phyloP scores from a whole-genome alignment of 2,113 vertebrate genomes.

The Ctenodactylus gundi region DNA sequence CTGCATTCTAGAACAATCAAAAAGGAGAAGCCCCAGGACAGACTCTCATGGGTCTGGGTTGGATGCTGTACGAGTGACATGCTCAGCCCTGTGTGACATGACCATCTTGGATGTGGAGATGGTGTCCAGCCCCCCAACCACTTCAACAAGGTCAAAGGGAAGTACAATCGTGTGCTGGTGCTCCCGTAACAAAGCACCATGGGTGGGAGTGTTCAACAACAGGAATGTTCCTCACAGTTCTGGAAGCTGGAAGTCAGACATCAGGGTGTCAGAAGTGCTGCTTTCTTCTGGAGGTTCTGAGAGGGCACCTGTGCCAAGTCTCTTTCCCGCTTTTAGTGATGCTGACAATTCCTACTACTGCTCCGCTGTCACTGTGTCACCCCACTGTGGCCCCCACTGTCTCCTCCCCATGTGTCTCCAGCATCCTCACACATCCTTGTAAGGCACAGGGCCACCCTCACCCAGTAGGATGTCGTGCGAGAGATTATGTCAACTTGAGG shows the following conservation, averaged over 20 bases:
- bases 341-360: not conserved
- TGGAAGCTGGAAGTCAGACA: not conserved
- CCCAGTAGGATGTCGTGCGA: not conserved
- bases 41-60: not conserved
- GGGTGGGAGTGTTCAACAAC: not conserved
- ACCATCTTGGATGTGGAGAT: not conserved
- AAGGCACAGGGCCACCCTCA: not conserved
- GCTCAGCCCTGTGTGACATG: accelerated
- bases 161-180: not conserved
- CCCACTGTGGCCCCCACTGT: not conserved
- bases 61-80: no score
- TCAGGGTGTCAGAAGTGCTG: not conserved
- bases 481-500: no score
- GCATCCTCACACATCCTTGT: not conserved
- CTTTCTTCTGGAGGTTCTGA: not conserved
- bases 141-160: not conserved
- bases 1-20: not conserved
- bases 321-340: not conserved
- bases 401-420: not conserved
- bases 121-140: accelerated
- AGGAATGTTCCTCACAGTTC: not conserved
- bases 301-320: not conserved
- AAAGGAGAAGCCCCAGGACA: not conserved
- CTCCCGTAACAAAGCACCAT: not conserved
- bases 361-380: not conserved